Evolutionary conservation across 1,140 invertebrate genomes (phyloP), one percentile per base, ranked within the genome.

Genomic region (Zaprionus africanus): DNA sequence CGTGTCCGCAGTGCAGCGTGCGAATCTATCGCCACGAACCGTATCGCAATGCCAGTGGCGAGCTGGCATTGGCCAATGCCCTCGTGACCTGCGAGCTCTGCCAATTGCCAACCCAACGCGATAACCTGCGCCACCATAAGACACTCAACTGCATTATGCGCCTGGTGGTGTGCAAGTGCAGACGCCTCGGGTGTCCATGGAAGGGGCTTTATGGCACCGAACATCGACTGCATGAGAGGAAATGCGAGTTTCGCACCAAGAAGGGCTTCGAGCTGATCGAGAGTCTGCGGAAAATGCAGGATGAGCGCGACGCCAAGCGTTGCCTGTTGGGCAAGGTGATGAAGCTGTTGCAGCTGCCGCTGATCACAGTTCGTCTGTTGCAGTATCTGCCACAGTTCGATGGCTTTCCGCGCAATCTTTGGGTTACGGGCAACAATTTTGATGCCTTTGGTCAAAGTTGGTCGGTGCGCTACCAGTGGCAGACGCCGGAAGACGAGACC

Each of bases 151-250:
- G 80, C 13, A n/a, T 26, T 0, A 13, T 41, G 11, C 56, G 74
- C 2, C n/a, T 60, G 36, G 36, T 59, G 1, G n/a, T 9, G 1
- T 80, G 80, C 59, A 63, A 64, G n/a, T 78, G 67, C 28, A 56
- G 34, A 5, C 74, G 69, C 5, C 26, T 82, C 1, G 80, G 80
- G 0, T 82, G 80, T 57, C 7, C 6, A 9, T 82, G 80, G 80
- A 57, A 34, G 22, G 4, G n/a, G 31, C 7, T 4, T 1, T 12
- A 9, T n/a, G 0, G 17, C 9, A 15, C 2, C 19, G 46, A 13
- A 1, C 46, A 15, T 1, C 0, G 3, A 0, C 26, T 4, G 1
- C 80, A 80, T 15, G 17, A 28, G 7, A 3, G 13, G 3, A 13
- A n/a, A 0, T 81, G 78, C 12, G 28, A 62, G n/a, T 64, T 13